A percentile compares a stretch with the other conserved stretches of the same genome.
Evolutionary conservation across 1,140 invertebrate genomes (phyloP).

Genomic region (Temnothorax nylanderi): DNA sequence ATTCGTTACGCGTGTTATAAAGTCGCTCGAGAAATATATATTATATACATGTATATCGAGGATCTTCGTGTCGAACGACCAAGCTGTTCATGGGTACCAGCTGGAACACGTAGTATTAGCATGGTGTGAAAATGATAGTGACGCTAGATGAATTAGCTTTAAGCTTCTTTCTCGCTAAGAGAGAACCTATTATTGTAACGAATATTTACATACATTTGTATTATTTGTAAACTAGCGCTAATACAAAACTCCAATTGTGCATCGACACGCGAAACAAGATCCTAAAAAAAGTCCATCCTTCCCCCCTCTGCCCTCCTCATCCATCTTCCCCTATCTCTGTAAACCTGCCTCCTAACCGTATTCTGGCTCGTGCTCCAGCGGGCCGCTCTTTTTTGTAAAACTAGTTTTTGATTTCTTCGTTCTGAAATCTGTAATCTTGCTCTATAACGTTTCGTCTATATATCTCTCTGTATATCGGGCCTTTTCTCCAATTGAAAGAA

Average conservation of each 20-base stretch:
- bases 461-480: conserved; percentile 81
- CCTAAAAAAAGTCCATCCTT: conserved; percentile 47
- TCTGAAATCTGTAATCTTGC: conserved; percentile 72
- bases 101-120: conserved; percentile 78
- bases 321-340: conserved; percentile 1
- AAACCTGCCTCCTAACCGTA: conserved; percentile 39
- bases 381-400: conserved; percentile 55
- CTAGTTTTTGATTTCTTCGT: conserved; percentile 65
- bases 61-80: conserved; percentile 18
- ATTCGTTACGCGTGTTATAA: neutral
- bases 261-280: conserved; percentile 76
- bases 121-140: conserved; percentile 81
- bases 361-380: conserved; percentile 62
- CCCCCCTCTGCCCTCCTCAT: neutral
- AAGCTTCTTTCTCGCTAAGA: conserved; percentile 79
- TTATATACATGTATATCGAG: neutral
- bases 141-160: conserved; percentile 82
- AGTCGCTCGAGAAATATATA: neutral
- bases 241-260: conserved; percentile 85
- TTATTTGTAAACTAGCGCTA: conserved; percentile 84
- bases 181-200: conserved; percentile 80
- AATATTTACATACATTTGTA: conserved; percentile 85
- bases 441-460: conserved; percentile 78
- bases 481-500: conserved; percentile 76
- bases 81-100: conserved; percentile 74